Conservation (phyloP, 2,113 vertebrate genomes). For the Colistium nudipinnis region DNA sequence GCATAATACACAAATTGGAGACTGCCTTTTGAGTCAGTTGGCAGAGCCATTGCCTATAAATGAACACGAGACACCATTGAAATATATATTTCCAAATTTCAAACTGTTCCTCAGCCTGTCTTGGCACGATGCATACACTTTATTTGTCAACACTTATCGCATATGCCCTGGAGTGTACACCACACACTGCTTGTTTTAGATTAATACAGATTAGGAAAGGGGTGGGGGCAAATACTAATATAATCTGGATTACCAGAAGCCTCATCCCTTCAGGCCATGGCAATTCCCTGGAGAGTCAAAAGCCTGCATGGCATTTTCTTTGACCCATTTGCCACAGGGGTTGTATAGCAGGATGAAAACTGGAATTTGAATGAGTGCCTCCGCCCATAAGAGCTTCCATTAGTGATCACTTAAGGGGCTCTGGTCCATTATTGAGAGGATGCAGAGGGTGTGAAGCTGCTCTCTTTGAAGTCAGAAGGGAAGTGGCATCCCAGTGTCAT, state of each 20-base stretch:
- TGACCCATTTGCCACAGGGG: conserved; percentile 62
- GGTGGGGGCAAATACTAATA: conserved; percentile 37
- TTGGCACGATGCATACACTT: conserved; percentile 20
- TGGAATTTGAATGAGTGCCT: conserved; percentile 71
- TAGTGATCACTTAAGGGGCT: conserved; percentile 77
- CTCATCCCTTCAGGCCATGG: conserved; percentile 45
- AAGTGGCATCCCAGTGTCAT: conserved; percentile 30
- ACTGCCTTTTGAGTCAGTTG: conserved; percentile 47
- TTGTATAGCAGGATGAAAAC: conserved; percentile 51
- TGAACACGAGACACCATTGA: conserved; percentile 51
- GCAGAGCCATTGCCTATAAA: conserved; percentile 35
- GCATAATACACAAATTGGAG: conserved; percentile 51
- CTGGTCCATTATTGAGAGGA: conserved; percentile 71
- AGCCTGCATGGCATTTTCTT: conserved; percentile 64
- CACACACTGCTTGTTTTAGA: conserved; percentile 58
- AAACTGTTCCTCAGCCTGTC: conserved; percentile 44
- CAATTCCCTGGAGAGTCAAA: conserved; percentile 68
- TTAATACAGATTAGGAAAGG: conserved; percentile 60
- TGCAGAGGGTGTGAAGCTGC: conserved; percentile 60
- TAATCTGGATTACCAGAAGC: conserved; percentile 76
- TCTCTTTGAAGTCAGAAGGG: conserved; percentile 49
- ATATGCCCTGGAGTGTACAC: conserved; percentile 34
- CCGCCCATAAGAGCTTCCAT: conserved; percentile 74
- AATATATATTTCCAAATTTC: conserved; percentile 64
- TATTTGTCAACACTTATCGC: conserved; percentile 38